A percentile compares a stretch with the other conserved stretches of the same genome.
These are phyloP conservation scores for Dolomedes plantarius DNA, from an alignment of 2,888 invertebrate genomes.

Conservation along the genomic window DNA sequence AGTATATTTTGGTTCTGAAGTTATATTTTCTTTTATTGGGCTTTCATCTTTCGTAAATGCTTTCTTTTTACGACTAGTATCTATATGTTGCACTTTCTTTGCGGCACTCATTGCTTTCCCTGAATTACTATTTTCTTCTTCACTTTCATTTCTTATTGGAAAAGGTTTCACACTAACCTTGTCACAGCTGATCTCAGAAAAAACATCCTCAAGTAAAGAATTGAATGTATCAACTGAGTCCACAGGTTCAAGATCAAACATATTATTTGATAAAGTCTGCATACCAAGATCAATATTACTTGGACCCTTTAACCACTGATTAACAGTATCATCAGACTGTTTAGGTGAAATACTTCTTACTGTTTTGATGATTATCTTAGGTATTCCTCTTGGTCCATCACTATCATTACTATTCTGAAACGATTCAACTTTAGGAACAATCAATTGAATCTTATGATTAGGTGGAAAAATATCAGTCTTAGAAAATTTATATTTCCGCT, in stretches of 20 bases:
- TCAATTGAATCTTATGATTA: slow-evolving; percentile 40
- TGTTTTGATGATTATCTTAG: slow-evolving; percentile 50
- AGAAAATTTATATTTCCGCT: background rate
- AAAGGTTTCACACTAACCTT: slow-evolving; percentile 20
- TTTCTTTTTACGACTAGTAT: slow-evolving; percentile 62
- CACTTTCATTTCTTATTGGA: slow-evolving; percentile 46
- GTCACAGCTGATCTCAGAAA: slow-evolving; percentile 40
- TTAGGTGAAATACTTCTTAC: slow-evolving; percentile 18
- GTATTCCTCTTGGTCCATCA: slow-evolving; percentile 9
- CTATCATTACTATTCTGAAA: background rate
- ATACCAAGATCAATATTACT: slow-evolving; percentile 20
- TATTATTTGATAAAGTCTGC: slow-evolving; percentile 15
- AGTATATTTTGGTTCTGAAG: slow-evolving; percentile 42
- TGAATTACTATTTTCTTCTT: slow-evolving; percentile 35
- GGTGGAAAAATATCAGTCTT: slow-evolving; percentile 28
- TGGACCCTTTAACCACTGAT: slow-evolving; percentile 22
- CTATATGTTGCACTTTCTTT: slow-evolving; percentile 43
- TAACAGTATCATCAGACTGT: slow-evolving; percentile 2
- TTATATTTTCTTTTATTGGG: slow-evolving; percentile 16
- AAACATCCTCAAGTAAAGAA: slow-evolving; percentile 20
- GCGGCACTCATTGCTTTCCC: background rate
- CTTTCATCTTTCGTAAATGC: slow-evolving; percentile 65
- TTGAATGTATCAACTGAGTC: background rate
- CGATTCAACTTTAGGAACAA: slow-evolving; percentile 21
- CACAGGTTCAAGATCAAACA: slow-evolving; percentile 6